A percentile compares a stretch with the other conserved stretches of the same genome.
Evolutionary conservation across 2,888 invertebrate species (phyloP).

Genomic region (Tineola bisselliella): DNA sequence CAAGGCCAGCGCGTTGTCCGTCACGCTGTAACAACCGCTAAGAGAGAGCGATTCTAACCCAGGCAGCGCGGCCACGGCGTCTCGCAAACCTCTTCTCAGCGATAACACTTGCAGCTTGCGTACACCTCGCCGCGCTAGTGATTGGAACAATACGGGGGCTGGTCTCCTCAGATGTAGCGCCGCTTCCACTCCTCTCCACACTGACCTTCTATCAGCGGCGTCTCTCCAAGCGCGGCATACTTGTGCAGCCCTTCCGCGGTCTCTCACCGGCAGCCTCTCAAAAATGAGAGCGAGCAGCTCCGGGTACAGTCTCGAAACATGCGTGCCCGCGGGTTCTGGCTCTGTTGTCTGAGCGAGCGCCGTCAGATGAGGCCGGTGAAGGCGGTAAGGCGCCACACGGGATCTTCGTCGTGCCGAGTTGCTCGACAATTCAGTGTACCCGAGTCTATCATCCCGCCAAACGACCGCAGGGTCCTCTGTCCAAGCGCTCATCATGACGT

Average conservation of each 20-base stretch:
- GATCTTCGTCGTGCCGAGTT: constrained; percentile 35
- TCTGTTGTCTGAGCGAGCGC: constrained; percentile 31
- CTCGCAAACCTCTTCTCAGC: constrained; percentile 81
- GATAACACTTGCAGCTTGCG: constrained; percentile 90
- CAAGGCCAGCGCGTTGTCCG: constrained; percentile 83
- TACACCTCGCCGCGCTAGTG: constrained; percentile 87
- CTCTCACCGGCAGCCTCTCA: constrained; percentile 85
- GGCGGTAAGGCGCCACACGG: constrained; percentile 71
- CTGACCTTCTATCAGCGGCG: constrained; percentile 90
- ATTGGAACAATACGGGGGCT: constrained; percentile 85
- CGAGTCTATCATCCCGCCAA: constrained; percentile 58
- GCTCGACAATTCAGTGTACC: constrained; percentile 50
- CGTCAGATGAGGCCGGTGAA: constrained; percentile 72
- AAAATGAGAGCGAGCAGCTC: constrained; percentile 94
- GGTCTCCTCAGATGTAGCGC: constrained; percentile 86
- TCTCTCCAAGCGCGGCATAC: constrained; percentile 91
- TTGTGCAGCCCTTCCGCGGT: constrained; percentile 90
- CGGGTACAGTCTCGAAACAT: constrained; percentile 90
- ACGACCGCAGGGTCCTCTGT: constrained; percentile 55
- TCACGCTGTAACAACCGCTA: constrained; percentile 93
- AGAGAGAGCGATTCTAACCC: constrained; percentile 88
- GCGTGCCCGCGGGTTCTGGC: constrained; percentile 69
- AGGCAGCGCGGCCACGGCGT: constrained; percentile 86
- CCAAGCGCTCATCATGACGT: constrained; percentile 56
- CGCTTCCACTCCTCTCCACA: constrained; percentile 95